A percentile compares a stretch with the other conserved stretches of the same genome.
phyloP scores from a whole-genome alignment of 1,140 invertebrate genomes.

The Anoplophora glabripennis region DNA sequence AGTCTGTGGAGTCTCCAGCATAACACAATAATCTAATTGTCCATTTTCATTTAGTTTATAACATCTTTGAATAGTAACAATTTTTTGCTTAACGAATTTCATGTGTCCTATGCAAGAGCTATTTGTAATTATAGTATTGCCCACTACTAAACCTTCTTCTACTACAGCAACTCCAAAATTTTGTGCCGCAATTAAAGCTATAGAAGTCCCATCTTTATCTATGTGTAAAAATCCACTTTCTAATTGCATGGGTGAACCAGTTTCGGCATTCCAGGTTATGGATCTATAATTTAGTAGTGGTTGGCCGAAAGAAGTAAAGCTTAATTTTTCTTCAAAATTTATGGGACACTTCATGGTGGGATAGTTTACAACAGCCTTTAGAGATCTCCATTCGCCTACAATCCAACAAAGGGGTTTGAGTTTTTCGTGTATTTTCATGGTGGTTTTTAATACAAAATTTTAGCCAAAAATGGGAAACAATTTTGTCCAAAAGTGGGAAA shows the following conservation, averaged over 20 bases:
- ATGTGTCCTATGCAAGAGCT: slow-evolving; percentile 2
- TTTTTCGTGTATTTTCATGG: slow-evolving; percentile 18
- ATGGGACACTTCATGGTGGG: slow-evolving; percentile 60
- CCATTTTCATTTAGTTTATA: slow-evolving; percentile 26
- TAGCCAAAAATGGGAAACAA: no score
- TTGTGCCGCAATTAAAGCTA: slow-evolving; percentile 60
- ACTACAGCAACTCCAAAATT: slow-evolving; percentile 61
- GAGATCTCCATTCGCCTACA: slow-evolving; percentile 61
- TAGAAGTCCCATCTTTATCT: slow-evolving; percentile 55
- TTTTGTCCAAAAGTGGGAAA: no score
- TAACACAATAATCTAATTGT: slow-evolving; percentile 19
- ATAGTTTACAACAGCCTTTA: slow-evolving; percentile 54
- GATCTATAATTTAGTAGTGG: slow-evolving; percentile 61
- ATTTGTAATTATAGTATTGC: slow-evolving; percentile 1
- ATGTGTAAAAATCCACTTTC: slow-evolving; percentile 64
- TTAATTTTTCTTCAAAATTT: slow-evolving; percentile 59
- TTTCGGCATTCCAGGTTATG: slow-evolving; percentile 56
- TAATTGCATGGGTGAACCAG: slow-evolving; percentile 60
- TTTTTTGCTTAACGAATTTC: slow-evolving; percentile 25
- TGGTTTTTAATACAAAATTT: no score
- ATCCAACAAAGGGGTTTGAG: slow-evolving; percentile 36
- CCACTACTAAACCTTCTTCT: slow-evolving; percentile 55
- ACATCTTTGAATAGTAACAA: slow-evolving; percentile 20
- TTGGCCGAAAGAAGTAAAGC: slow-evolving; percentile 60
- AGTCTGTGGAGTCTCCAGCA: slow-evolving; percentile 29